Evolutionary conservation across 2,888 invertebrate genomes (phyloP).

Genomic region (Drosophila picticornis): DNA sequence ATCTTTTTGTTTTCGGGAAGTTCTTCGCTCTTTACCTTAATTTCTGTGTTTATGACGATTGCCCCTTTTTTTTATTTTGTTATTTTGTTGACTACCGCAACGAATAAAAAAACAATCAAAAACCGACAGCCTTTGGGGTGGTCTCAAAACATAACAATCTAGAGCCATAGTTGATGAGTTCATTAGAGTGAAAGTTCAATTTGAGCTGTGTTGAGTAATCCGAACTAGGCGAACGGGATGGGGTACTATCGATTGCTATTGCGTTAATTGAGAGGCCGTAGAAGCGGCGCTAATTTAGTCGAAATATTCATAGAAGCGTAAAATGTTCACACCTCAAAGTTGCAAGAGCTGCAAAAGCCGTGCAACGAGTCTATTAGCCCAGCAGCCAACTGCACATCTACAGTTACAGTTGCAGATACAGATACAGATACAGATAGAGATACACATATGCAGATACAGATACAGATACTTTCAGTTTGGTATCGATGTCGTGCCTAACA

Average conservation of each 20-base stretch:
- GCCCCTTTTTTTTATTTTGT: constrained; percentile 20
- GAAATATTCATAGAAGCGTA: constrained; percentile 78
- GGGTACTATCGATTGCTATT: constrained; percentile 44
- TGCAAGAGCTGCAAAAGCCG: constrained; percentile 53
- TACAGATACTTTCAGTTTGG: constrained; percentile 53
- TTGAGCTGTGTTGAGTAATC: not conserved
- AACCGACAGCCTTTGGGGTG: constrained; percentile 59
- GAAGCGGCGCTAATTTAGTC: constrained; percentile 73
- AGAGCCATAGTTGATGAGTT: constrained; percentile 16
- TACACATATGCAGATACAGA: constrained; percentile 25
- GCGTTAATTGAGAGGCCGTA: constrained; percentile 79
- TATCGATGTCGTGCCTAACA: constrained; percentile 48
- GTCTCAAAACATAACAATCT: constrained; percentile 39
- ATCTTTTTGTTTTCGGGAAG: constrained; percentile 13
- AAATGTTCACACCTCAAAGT: constrained; percentile 78
- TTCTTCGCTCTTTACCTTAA: constrained; percentile 45
- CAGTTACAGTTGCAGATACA: not conserved
- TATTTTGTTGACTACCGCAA: constrained; percentile 64
- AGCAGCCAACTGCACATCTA: constrained; percentile 10
- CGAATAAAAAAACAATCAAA: constrained; percentile 44
- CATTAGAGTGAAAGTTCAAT: constrained; percentile 42
- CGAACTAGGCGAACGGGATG: not conserved
- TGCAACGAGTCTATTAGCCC: constrained; percentile 75
- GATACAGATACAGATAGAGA: constrained; percentile 19
- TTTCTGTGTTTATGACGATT: constrained; percentile 57